phyloP scores from a whole-genome alignment of 2,113 vertebrate species.

The Stictonetta naevosa region DNA sequence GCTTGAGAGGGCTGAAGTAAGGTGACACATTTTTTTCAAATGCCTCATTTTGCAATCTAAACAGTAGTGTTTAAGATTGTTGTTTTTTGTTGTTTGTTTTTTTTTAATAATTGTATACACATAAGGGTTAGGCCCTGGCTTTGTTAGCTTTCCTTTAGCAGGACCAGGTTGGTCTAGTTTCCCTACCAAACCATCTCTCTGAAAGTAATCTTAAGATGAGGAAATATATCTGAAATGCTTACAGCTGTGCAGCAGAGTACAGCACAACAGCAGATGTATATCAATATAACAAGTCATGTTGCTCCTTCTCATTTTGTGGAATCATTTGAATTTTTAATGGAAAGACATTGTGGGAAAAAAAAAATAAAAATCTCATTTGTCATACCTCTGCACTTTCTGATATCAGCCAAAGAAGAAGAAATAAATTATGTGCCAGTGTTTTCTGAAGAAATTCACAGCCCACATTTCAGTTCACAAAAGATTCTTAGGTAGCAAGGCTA shows the following conservation, averaged over 20 bases:
- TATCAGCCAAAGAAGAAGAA: not conserved
- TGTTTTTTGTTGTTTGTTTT: not conserved
- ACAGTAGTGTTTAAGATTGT: not conserved
- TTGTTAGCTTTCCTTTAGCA: not conserved
- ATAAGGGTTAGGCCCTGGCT: not conserved
- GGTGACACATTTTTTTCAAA: not conserved
- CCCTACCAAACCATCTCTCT: not conserved
- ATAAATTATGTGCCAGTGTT: not conserved
- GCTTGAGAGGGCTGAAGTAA: not conserved
- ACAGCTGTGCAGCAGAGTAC: not conserved
- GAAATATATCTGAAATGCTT: not conserved
- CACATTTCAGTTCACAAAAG: not conserved
- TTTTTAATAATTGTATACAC: not conserved
- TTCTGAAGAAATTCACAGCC: not conserved
- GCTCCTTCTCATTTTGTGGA: not conserved
- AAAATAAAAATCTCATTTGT: not conserved
- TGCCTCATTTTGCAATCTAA: not conserved
- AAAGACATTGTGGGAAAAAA: not conserved
- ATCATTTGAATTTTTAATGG: not conserved
- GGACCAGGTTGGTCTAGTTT: not conserved
- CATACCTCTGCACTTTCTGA: not conserved
- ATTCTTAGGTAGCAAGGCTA: not conserved
- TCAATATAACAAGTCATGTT: not conserved
- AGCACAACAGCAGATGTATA: not conserved
- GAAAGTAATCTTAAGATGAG: not conserved